Conservation (phyloP, 2,888 invertebrate genomes). For the Tetragonisca angustula region DNA sequence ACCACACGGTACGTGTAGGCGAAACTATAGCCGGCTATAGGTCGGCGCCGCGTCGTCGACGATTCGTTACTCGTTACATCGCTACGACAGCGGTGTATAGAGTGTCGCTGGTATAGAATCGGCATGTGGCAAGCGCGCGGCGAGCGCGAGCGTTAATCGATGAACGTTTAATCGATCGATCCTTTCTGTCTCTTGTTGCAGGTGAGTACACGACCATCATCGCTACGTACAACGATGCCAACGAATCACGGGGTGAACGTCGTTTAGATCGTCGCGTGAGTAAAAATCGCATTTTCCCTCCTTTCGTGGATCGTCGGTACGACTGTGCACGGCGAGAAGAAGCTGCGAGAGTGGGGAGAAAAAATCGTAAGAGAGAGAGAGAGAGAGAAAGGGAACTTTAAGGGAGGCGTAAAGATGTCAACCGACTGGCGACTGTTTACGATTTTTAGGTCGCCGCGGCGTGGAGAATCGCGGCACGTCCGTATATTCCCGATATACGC, state of each 20-base stretch:
- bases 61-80: too few relatives aligned
- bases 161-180: constrained; percentile 61
- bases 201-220: constrained; percentile 64
- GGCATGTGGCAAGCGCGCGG: too few relatives aligned
- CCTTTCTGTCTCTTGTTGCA: constrained; percentile 67
- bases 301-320: neutral
- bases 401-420: neutral
- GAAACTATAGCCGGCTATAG: constrained; percentile 29
- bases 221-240: too few relatives aligned
- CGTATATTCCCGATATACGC: constrained; percentile 20
- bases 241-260: too few relatives aligned
- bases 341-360: too few relatives aligned
- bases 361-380: too few relatives aligned
- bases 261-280: neutral
- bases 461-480: constrained; percentile 48
- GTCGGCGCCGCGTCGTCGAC: neutral
- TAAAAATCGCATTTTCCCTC: constrained; percentile 18
- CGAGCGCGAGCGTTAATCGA: constrained; percentile 15
- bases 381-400: too few relatives aligned
- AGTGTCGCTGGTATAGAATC: neutral
- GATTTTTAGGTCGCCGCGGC: neutral
- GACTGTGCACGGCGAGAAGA: too few relatives aligned
- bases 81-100: neutral
- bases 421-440: neutral
- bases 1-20: constrained; percentile 40